Conservation (phyloP, 2,113 vertebrate species). For the Podarcis raffonei region DNA sequence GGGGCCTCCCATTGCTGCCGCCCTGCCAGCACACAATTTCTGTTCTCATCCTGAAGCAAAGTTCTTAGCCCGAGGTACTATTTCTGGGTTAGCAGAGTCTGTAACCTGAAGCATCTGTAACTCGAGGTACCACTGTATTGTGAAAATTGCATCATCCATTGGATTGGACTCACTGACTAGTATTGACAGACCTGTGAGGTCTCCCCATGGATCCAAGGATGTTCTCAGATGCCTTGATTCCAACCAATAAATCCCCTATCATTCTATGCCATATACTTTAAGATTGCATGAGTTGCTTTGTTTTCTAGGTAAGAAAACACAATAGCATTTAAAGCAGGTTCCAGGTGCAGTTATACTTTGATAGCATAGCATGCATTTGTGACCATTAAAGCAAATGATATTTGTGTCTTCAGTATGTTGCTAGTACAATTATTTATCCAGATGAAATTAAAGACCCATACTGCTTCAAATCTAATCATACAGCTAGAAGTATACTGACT, state of each 20-base stretch:
- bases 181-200: conserved; percentile 36
- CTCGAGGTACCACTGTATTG: background rate
- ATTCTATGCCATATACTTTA: background rate
- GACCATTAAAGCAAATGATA: background rate
- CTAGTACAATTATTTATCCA: background rate
- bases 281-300: background rate
- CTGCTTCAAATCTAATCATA: background rate
- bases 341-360: background rate
- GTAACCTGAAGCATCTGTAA: no score
- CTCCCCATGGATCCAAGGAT: conserved; percentile 29
- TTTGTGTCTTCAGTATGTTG: background rate
- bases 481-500: background rate
- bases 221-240: background rate
- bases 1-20: no score
- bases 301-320: background rate
- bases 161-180: conserved; percentile 20
- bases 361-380: background rate
- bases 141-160: conserved; percentile 46
- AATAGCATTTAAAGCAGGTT: background rate
- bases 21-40: no score
- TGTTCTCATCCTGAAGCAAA: no score
- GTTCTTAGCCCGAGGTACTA: no score
- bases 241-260: no score
- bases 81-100: no score
- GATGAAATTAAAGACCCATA: background rate